Evolutionary conservation across 2,113 vertebrate genomes (phyloP), one percentile per base, ranked within the genome.

Genomic region (Paralichthys olivaceus): DNA sequence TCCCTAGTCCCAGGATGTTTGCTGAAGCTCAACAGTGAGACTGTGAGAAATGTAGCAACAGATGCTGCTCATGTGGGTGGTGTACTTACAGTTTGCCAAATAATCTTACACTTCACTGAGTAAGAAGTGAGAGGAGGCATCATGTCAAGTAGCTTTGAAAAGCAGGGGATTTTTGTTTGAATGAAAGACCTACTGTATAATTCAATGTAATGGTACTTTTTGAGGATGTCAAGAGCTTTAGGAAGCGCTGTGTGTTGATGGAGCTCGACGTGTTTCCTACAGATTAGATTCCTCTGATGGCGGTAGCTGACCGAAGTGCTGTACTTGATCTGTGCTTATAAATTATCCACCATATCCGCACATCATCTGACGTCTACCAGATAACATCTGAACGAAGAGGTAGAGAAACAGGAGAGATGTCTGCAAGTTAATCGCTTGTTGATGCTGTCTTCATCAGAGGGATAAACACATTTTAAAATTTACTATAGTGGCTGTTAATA

Each of bases 61-160:
- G 79, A 86, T 80, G 86, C 84, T 85, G 79, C 32, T 71, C 68
- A 64, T 72, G 87, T 77, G 61, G 85, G 82, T 49, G 80, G 80
- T 58, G 73, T 58, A 14, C 69, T 75, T 74, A 72, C 53, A 69
- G 57, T 81, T 84, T 75, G 69, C 84, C 85, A 84, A 87, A 86
- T 69, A 79, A 86, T 81, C 63, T 73, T 29, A 70, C 77, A 83
- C 81, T 79, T 78, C 60, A 80, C 53, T 29, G 68, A 76, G 75
- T 81, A 60, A 85, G 78, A 74, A 63, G 63, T 67, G 69, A 79
- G 83, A 63, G 58, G 59, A 80, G 67, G 47, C 62, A 43, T 55
- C 7, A 14, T 69, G 81, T 69, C 13, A 20, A 84, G 64, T 57
- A 40, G 64, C 61, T 64, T 77, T 75, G 60, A 67, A 79, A 75